phyloP scores from a whole-genome alignment of 1,140 invertebrate genomes.

The Thaumatotibia leucotreta region DNA sequence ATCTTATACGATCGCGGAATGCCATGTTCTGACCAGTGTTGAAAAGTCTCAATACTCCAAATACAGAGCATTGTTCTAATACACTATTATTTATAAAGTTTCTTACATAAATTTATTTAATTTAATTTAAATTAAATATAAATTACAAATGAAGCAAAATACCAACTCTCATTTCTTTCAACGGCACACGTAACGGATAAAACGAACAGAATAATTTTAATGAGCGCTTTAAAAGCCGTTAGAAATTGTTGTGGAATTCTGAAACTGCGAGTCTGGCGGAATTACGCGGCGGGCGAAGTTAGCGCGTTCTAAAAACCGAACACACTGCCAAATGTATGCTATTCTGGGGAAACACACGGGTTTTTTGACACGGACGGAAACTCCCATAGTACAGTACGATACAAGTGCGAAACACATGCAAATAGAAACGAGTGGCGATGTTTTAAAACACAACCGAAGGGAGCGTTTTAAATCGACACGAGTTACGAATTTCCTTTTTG shows the following conservation, averaged over 20 bases:
- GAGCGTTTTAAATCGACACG: too few relatives aligned
- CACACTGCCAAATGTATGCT: background rate
- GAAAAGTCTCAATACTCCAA: too few relatives aligned
- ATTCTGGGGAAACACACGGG: background rate
- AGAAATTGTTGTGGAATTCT: background rate
- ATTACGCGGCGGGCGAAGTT: background rate
- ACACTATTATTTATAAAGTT: too few relatives aligned
- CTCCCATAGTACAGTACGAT: background rate
- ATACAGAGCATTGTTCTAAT: background rate
- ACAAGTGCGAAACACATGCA: too few relatives aligned
- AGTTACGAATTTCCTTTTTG: too few relatives aligned
- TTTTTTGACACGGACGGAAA: background rate
- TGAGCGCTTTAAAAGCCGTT: background rate
- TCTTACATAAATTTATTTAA: too few relatives aligned
- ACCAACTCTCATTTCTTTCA: background rate
- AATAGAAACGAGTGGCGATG: too few relatives aligned
- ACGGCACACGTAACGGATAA: background rate
- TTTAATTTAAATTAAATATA: background rate
- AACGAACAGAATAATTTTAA: background rate
- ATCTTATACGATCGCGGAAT: too few relatives aligned
- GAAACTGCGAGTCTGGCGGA: background rate
- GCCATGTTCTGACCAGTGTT: too few relatives aligned
- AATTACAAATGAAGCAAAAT: background rate
- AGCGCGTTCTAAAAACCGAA: background rate
- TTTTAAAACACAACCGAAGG: too few relatives aligned